Conservation (phyloP, 2,888 invertebrate genomes). For the Apoda limacodes region DNA sequence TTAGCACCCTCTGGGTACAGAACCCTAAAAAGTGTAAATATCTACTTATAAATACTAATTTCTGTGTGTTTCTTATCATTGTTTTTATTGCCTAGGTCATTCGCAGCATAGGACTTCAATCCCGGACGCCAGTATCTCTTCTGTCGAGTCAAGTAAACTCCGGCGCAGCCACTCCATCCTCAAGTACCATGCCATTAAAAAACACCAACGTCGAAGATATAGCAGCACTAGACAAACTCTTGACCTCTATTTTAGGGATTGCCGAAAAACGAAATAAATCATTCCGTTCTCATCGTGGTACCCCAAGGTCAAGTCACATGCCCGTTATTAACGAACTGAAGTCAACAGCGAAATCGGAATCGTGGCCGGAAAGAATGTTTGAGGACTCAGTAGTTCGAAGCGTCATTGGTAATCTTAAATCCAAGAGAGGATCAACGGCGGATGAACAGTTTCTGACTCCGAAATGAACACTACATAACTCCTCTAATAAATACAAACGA, state of each 20-base stretch:
- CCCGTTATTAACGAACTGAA: constrained; percentile 33
- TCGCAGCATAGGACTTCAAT: constrained; percentile 43
- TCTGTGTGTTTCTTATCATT: constrained; percentile 1
- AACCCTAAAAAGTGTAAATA: too few species aligned
- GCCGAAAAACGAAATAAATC: constrained; percentile 40
- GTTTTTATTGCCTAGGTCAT: constrained; percentile 31
- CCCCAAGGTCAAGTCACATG: constrained; percentile 44
- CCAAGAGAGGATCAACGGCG: constrained; percentile 37
- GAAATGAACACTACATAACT: too few species aligned
- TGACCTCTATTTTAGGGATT: constrained; percentile 70
- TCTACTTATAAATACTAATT: neutral
- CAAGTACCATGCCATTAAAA: constrained; percentile 22
- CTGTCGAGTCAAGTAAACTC: constrained; percentile 41
- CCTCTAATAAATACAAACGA: too few species aligned
- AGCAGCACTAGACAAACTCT: constrained; percentile 72
- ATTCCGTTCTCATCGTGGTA: constrained; percentile 43
- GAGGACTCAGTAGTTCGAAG: constrained; percentile 52
- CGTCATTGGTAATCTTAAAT: constrained; percentile 46
- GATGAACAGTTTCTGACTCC: constrained; percentile 57
- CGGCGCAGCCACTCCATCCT: constrained; percentile 35
- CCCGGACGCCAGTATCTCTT: constrained; percentile 37
- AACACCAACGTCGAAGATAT: constrained; percentile 68
- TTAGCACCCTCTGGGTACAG: too few species aligned
- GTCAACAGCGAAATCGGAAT: constrained; percentile 38
- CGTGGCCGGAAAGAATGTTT: constrained; percentile 56